Evolutionary conservation across 2,797 vertebrate species (phyloP), one percentile per base, ranked within the genome.

Genomic region (Rhynchonycteris naso): DNA sequence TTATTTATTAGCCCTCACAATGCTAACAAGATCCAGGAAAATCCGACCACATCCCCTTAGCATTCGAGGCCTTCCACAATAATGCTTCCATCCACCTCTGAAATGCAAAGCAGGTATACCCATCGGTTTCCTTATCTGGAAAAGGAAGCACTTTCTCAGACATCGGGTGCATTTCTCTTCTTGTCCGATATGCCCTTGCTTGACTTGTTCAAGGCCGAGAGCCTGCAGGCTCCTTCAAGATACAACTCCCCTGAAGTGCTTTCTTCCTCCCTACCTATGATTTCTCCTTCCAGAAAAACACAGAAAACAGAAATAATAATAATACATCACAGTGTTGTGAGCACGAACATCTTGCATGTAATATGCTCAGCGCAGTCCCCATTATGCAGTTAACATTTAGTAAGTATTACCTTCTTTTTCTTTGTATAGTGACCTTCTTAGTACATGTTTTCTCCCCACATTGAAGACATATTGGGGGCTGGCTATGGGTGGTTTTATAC

Each of bases 371-470:
- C 50, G n/a, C 4, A 22, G 8, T n/a, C 58, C 30, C 38, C 50
- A 7, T 14, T 28, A 63, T 22, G 35, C 52, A 35, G 33, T 89
- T 75, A 75, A 59, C 59, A 63, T 80, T 80, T 80, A 85, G 8
- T 80, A 72, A 80, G 52, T 66, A 69, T n/a, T 76, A 59, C 35
- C 24, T 35, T 65, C 69, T 69, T 76, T 76, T 63, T 54, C 33
- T 72, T 59, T 54, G 38, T 52, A 61, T 85, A 58, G 84, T 79
- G 76, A 66, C 22, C 43, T 91, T 61, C 24, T 81, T 69, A 59
- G 61, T 68, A 85, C 38, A 33, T 93, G 43, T 30, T 71, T 63
- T 47, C 19, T 71, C 12, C 52, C 4, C 35, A 65, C 85, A 63
- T 21, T 56, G 50, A 83, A 84, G 38, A 63, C 22, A 52, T 83